Evolutionary conservation across 1,140 invertebrate species (phyloP), one percentile per base, ranked within the genome.

Genomic region (Zaprionus inermis): DNA sequence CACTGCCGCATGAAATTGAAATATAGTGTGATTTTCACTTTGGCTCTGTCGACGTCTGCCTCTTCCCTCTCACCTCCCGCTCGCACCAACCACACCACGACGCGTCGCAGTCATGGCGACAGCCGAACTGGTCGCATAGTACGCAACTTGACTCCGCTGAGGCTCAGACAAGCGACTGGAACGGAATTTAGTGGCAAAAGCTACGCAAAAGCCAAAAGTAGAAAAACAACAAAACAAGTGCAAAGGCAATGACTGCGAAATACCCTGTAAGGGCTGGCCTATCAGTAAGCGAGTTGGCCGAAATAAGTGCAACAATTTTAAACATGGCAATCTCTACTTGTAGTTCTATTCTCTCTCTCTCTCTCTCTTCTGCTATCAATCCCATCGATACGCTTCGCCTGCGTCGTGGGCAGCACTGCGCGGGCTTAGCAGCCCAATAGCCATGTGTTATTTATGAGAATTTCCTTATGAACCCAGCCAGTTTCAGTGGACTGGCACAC

Each of bases 11-110:
- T 88, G 83, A 88, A 88, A 88, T 88, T 88, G 83, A 88, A 88
- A 88, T 88, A 88, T 88, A 89, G 83, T 88, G 83, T 88, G 84
- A 88, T 88, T 88, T 88, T 88, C 83, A 89, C 83, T 88, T 88
- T 88, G 74, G 84, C 70, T 64, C 70, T 60, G 72, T 51, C 52
- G 51, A 56, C 30, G 54, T 38, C 34, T 41, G 49, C 24, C 24
- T 28, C 24, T 38, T 16, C 54, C 18, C 11, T 20, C 1, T 16
- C 12, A 16, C 12, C 44, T n/a, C 38, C 34, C n/a, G 0, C 14
- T 6, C 28, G 5, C 24, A 24, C 11, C 6, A 1, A 32, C 5
- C 11, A 18, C 10, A 11, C 10, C 28, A 2, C 41, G 10, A 9
- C 16, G 34, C 34, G 12, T 24, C 38, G n/a, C 22, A 18, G 18